Base-by-base conservation (phyloP, 1,140 invertebrate genomes). In the Drosophila azteca region DNA sequence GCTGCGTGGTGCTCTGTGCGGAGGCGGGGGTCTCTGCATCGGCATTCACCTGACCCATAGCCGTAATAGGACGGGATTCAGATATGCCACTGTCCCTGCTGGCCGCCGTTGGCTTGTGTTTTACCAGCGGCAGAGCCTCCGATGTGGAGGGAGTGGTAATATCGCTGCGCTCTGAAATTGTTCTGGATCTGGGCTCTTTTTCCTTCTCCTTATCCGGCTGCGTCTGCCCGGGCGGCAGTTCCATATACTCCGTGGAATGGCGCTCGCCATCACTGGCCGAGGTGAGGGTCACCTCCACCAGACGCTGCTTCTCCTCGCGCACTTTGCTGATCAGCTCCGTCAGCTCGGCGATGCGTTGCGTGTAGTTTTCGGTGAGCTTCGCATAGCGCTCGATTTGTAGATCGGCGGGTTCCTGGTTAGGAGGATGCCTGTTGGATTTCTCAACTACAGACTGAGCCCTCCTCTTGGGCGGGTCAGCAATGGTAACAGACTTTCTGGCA, bases 71-170 rank as follows among this genome's bases (percentile, higher is more conserved):
- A 5, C 91, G 67, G 6, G 89, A 91, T 9, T 70, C 64, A 0
- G 78, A 75, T 1, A 92, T 90, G n/a, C 91, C 91, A 55, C 91
- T 92, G 49, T 92, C 91, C 17, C 80, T 50, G 60, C 91, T 92
- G 3, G 77, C 66, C 0, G 79, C 88, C 3, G 74, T 91, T 9
- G 77, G 68, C 17, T 91, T 90, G 51, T 91, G 39, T 44, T 90
- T 91, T 43, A 90, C 73, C 35, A 88, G 43, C 4, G 87, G 77
- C 49, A 84, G 20, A 1, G 71, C 81, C n/a, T 85, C 87, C 3
- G 75, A 82, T 0, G 62, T 65, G n/a, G 70, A 65, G 1, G 78
- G 61, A 0, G 70, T 60, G 7, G 73, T 78, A 3, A 57, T 49
- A n/a, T 89, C 83, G 49, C 75, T 81, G n/a, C 76, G 76, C 9